Base-by-base conservation (phyloP, 2,888 invertebrate genomes). In the Caenorhabditis zanzibari region DNA sequence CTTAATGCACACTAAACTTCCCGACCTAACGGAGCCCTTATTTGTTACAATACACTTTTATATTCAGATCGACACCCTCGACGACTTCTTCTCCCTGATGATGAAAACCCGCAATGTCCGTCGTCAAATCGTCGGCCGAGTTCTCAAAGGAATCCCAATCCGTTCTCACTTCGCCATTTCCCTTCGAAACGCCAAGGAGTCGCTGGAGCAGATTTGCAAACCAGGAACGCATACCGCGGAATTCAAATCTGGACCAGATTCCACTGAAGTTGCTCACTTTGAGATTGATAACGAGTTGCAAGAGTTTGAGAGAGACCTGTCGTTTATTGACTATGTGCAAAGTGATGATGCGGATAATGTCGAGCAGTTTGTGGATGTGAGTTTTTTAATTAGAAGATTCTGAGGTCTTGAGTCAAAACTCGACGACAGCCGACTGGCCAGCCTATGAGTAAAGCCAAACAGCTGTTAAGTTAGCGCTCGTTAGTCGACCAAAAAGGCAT, bases 11-110 rank as follows among this genome's bases (percentile, higher is more conserved):
- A n/a, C n/a, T n/a, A n/a, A n/a, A n/a, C n/a, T n/a, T n/a, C n/a
- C n/a, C n/a, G n/a, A n/a, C n/a, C n/a, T n/a, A n/a, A n/a, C n/a
- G n/a, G n/a, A n/a, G n/a, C n/a, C n/a, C n/a, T n/a, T n/a, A n/a
- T n/a, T n/a, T n/a, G n/a, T n/a, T n/a, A n/a, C n/a, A n/a, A n/a
- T n/a, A n/a, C n/a, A n/a, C n/a, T n/a, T n/a, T n/a, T n/a, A n/a
- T n/a, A n/a, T 28, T 47, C 72, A 89, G 84, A 73, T 91, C 4
- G 74, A 85, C n/a, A 88, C 89, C 16, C 85, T 92, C 54, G 88
- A 90, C 49, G 91, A 92, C 75, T 92, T 92, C 87, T 91, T 90
- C 87, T 87, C 88, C 3, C 81, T 92, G n/a, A 92, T 92, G 92
- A 90, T 91, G 85, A 85, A 90, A 71, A 90, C 92, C 1, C 80